These are phyloP conservation scores for Lytechinus variegatus DNA, from an alignment of 35 echinoderm and acorn worm genomes.

Conservation along the genomic window DNA sequence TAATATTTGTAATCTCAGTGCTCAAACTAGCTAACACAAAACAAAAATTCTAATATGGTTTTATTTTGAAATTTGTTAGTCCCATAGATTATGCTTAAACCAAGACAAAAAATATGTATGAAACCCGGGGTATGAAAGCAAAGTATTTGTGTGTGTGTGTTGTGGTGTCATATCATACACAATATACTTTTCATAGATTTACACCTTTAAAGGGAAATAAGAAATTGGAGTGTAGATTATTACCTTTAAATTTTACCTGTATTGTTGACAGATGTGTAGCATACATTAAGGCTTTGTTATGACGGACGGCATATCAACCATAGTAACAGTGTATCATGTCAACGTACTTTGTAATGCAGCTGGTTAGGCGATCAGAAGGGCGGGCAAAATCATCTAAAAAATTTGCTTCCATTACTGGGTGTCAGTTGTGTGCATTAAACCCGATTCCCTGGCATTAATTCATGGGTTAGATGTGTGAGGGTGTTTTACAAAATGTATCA, in stretches of 20 bases:
- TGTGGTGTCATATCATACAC: too few species aligned
- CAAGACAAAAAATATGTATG: too few species aligned
- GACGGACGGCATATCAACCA: background rate
- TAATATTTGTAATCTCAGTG: too few species aligned
- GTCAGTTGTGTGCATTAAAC: background rate
- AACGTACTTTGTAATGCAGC: background rate
- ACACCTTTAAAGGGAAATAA: background rate
- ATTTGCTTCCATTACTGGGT: background rate
- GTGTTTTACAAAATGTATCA: background rate
- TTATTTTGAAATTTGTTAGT: too few species aligned
- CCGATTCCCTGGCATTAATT: background rate
- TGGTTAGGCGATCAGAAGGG: background rate
- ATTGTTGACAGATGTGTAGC: background rate
- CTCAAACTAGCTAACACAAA: too few species aligned
- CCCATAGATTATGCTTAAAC: too few species aligned
- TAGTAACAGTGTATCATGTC: background rate
- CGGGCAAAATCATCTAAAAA: background rate
- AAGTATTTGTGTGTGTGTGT: too few species aligned
- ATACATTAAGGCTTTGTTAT: background rate
- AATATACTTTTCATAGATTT: too few species aligned
- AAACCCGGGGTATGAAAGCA: too few species aligned
- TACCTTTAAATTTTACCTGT: background rate
- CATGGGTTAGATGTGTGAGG: background rate
- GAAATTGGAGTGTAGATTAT: background rate
- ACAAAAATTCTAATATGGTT: too few species aligned